These are phyloP conservation scores for Tachystola acroxantha DNA, from an alignment of 2,888 invertebrate genomes.

Conservation along the genomic window DNA sequence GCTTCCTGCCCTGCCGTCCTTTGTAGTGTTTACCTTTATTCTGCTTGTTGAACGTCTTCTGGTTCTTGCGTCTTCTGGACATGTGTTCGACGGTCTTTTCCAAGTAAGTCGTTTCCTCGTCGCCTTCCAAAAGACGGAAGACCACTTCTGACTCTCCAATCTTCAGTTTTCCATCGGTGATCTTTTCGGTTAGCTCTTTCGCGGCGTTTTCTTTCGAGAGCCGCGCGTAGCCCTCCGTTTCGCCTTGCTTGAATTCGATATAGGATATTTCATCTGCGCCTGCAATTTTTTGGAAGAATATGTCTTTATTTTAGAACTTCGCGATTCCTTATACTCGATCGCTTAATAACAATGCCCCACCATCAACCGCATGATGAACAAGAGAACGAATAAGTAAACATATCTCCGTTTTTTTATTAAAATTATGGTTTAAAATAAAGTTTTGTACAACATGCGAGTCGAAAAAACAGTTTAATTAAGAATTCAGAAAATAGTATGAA, in stretches of 20 bases:
- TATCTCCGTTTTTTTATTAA: too few relatives aligned
- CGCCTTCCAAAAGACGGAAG: conserved; percentile 81
- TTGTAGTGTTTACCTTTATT: conserved; percentile 34
- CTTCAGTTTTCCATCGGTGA: conserved; percentile 80
- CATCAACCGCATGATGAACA: too few relatives aligned
- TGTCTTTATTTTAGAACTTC: conserved; percentile 4
- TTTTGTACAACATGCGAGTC: too few relatives aligned
- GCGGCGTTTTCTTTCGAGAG: conserved; percentile 84
- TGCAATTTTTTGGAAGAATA: conserved; percentile 19
- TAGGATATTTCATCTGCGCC: conserved; percentile 82
- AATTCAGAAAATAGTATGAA: too few relatives aligned
- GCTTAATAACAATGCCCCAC: too few relatives aligned
- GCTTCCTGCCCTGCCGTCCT: conserved; percentile 47
- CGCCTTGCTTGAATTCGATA: conserved; percentile 87
- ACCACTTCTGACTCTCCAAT: conserved; percentile 71
- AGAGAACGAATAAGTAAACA: too few relatives aligned
- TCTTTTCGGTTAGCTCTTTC: conserved; percentile 79
- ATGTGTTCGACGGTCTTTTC: conserved; percentile 81
- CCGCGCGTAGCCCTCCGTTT: conserved; percentile 85
- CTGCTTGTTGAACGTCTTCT: conserved; percentile 46
- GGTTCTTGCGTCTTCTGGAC: conserved; percentile 73
- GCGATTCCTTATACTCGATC: too few relatives aligned
- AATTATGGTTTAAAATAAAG: too few relatives aligned
- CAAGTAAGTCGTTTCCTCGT: conserved; percentile 83
- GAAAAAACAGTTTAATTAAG: too few relatives aligned